Conservation (phyloP, 1,140 invertebrate species). For the Augochlora pura region DNA sequence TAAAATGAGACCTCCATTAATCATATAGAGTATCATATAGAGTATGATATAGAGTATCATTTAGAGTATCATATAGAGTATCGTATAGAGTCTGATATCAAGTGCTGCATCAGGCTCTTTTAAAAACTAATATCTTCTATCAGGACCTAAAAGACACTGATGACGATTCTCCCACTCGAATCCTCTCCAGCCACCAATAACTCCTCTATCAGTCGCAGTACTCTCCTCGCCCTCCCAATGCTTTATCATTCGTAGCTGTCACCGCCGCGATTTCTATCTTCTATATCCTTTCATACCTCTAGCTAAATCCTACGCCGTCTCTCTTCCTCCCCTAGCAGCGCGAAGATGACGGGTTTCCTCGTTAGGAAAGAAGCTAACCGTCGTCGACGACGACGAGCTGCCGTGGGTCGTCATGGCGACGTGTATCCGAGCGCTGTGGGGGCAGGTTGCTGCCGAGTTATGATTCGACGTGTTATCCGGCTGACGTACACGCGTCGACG, state of each 20-base stretch:
- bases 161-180: too few relatives aligned
- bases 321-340: constrained; percentile 11
- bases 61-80: too few relatives aligned
- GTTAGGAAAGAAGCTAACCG: constrained; percentile 72
- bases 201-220: too few relatives aligned
- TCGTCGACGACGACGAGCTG: constrained; percentile 51
- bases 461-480: constrained; percentile 46
- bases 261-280: constrained; percentile 44
- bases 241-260: background rate
- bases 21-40: too few relatives aligned
- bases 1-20: too few relatives aligned
- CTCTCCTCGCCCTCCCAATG: too few relatives aligned
- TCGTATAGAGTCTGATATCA: too few relatives aligned
- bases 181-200: too few relatives aligned
- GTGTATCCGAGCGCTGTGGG: constrained; percentile 44
- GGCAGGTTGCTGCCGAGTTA: constrained; percentile 53
- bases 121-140: too few relatives aligned
- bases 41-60: too few relatives aligned
- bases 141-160: too few relatives aligned
- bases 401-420: constrained; percentile 68
- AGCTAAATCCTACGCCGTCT: constrained; percentile 27
- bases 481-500: constrained; percentile 7
- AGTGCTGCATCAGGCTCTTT: too few relatives aligned
- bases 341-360: constrained; percentile 66
- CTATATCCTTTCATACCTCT: constrained; percentile 18